Conservation (phyloP, 2,113 vertebrate species). For the Pipa parva region DNA sequence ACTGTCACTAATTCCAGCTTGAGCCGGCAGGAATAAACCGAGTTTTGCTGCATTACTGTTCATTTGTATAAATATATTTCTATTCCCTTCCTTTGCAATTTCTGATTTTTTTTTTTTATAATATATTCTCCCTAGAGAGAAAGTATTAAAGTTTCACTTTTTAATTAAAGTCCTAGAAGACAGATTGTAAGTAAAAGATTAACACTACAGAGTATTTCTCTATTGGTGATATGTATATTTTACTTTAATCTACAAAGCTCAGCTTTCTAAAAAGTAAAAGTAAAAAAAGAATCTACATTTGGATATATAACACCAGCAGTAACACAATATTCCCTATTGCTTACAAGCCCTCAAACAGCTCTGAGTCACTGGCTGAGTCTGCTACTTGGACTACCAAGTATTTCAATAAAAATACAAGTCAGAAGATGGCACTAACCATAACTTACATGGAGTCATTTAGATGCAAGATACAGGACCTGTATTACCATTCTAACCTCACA, state of each 20-base stretch:
- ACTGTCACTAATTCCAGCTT: slow-evolving; percentile 34
- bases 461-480: slow-evolving; percentile 5
- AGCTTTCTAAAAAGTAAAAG: neutral
- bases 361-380: slow-evolving; percentile 26
- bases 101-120: slow-evolving; percentile 35
- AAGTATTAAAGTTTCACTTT: slow-evolving; percentile 35
- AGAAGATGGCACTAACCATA: slow-evolving; percentile 2
- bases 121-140: slow-evolving; percentile 34
- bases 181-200: slow-evolving; percentile 13
- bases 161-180: slow-evolving; percentile 20
- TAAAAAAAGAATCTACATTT: neutral
- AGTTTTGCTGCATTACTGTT: neutral
- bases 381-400: slow-evolving; percentile 14
- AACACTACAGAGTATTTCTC: slow-evolving; percentile 4
- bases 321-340: neutral
- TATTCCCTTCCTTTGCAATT: slow-evolving; percentile 5
- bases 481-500: too few species aligned
- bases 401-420: slow-evolving; percentile 29
- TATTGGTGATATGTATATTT: neutral
- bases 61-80: neutral
- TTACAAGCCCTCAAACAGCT: neutral
- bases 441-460: slow-evolving; percentile 4
- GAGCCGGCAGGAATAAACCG: neutral
- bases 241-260: neutral
- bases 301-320: neutral